Evolutionary conservation across 2,888 invertebrate genomes (phyloP), one percentile per base, ranked within the genome.

Genomic region (Thumatha senex): DNA sequence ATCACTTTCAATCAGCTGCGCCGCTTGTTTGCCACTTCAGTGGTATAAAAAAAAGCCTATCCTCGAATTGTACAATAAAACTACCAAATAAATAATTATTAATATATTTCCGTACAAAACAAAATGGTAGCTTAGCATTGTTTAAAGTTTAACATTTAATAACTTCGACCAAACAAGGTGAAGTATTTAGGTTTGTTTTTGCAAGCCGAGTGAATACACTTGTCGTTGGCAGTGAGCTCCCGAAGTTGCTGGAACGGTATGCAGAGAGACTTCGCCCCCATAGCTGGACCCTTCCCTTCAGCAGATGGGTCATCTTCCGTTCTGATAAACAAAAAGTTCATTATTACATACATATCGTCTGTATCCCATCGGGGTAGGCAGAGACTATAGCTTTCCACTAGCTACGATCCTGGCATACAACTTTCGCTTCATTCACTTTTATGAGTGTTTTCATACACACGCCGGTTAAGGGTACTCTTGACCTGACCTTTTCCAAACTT

Each of bases 191-290:
- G 96, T 71, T 95, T 95, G 49, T 93, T 94, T 18, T 85, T 93
- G 88, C 99, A 99, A 48, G 89, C 92, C 0, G 98, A 97, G 86
- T 98, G 94, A 68, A 99, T 96, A 84, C 99, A 99, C 67, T 94
- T 95, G 59, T 96, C 94, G 2, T 82, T 79, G 9, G 91, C 78
- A 7, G 92, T 79, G 39, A 96, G 92, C 3, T 89, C 77, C 1
- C 94, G 92, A 0, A 97, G 96, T 75, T 98, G 99, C 43, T 96
- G 93, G 82, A 99, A 96, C 2, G 99, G 99, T 74, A 99, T 97
- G 82, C 99, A 99, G n/a, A 99, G 93, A 8, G 98, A 96, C 88
- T 99, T 99, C 7, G 99, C 99, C 36, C 99, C 99, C 99, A 99
- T 99, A 0, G 98, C 95, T 18, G 98, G 97, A 15, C 96, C 96